A percentile compares a stretch with the other conserved stretches of the same genome.
These are phyloP conservation scores for Myotis davidii DNA, from an alignment of 2,113 vertebrate genomes.

Conservation along the genomic window DNA sequence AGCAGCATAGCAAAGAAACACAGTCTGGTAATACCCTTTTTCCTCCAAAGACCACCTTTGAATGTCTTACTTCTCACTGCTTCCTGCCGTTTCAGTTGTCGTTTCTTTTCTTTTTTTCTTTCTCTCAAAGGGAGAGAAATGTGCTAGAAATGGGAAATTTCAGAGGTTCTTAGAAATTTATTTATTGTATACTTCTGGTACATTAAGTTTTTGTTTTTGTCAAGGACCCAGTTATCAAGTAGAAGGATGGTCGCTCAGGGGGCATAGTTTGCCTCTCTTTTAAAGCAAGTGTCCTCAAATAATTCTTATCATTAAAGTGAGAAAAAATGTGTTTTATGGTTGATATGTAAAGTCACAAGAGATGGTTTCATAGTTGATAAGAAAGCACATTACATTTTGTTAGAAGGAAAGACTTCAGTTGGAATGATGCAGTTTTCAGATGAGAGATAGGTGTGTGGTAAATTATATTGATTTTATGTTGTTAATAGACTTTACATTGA, in stretches of 20 bases:
- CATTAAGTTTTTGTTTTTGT: constrained; percentile 10
- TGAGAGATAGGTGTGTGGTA: neutral
- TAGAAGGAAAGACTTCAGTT: neutral
- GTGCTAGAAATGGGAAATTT: neutral
- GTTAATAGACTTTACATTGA: neutral
- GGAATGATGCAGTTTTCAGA: neutral
- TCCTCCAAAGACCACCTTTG: neutral
- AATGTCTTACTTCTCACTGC: neutral
- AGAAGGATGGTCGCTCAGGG: neutral
- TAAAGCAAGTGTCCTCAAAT: neutral
- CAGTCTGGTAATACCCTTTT: neutral
- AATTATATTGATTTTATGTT: neutral
- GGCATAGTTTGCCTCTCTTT: neutral
- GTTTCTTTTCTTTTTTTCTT: neutral
- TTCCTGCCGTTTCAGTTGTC: neutral
- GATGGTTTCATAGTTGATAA: neutral
- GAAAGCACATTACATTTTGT: neutral
- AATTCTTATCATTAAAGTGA: neutral
- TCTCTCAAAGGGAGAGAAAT: neutral
- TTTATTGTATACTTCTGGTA: neutral
- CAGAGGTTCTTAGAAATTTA: neutral
- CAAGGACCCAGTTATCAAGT: neutral
- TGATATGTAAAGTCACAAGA: neutral
- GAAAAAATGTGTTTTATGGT: neutral
- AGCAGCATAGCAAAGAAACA: neutral